Conservation (phyloP, 2,113 vertebrate species). For the Peromyscus californicus region DNA sequence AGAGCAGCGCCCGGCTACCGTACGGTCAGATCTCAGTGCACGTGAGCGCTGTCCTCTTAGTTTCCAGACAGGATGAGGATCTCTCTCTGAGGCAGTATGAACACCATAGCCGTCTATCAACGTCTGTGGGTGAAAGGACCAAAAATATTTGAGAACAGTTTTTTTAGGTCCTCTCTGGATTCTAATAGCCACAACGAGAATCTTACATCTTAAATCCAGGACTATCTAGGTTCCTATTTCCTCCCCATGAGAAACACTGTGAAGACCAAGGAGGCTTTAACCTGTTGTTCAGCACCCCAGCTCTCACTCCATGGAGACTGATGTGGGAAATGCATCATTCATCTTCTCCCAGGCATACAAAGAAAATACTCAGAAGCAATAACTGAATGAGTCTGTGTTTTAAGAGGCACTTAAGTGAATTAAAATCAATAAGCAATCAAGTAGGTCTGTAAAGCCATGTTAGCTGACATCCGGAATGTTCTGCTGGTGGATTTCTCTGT, state of each 20-base stretch:
- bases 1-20: neutral
- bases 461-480: neutral
- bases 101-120: neutral
- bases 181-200: neutral
- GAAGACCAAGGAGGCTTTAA: neutral
- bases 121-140: neutral
- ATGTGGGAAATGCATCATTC: fast-evolving
- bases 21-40: neutral
- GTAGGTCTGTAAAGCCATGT: neutral
- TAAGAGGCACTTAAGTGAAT: slow-evolving; percentile 57
- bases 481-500: neutral
- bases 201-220: neutral
- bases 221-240: neutral
- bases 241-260: neutral
- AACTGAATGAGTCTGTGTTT: slow-evolving; percentile 46
- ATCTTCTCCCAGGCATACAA: neutral
- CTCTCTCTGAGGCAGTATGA: neutral
- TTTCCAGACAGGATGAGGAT: neutral
- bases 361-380: neutral
- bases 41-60: neutral
- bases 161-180: neutral
- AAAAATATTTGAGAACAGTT: neutral
- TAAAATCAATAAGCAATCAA: slow-evolving; percentile 57
- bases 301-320: neutral
- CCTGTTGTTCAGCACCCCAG: neutral